Percentiles rank a stretch among this genome's conserved stretches.
Evolutionary conservation across 2,113 vertebrate species (phyloP).

Genomic region (Trogon melanurus): DNA sequence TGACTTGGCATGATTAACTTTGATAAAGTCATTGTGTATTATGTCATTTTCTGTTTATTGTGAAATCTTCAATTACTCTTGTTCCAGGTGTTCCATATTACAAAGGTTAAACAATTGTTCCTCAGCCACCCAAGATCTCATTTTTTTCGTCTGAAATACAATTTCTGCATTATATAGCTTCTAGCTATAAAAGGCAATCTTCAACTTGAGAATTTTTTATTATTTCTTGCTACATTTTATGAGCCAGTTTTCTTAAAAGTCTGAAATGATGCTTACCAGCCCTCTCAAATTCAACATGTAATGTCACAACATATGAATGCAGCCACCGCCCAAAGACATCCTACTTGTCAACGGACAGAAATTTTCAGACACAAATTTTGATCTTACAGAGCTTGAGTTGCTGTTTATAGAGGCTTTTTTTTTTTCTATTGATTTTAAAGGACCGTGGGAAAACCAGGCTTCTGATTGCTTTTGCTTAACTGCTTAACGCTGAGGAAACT

Average conservation of each 20-base stretch:
- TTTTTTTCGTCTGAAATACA: not conserved
- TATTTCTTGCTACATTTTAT: not conserved
- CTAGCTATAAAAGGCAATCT: not conserved
- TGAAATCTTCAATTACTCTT: conserved; percentile 10
- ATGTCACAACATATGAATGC: not conserved
- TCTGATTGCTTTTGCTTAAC: not conserved
- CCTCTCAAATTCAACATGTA: not conserved
- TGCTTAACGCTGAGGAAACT: not conserved
- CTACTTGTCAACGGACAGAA: not conserved
- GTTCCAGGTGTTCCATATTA: conserved; percentile 35
- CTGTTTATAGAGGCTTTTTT: not conserved
- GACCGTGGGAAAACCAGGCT: accelerated
- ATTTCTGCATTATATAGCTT: not conserved
- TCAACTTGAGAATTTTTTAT: not conserved
- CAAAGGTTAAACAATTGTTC: not conserved
- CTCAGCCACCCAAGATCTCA: not conserved
- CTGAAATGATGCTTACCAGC: not conserved
- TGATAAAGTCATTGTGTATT: not conserved
- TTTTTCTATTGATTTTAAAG: not conserved
- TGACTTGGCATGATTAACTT: not conserved
- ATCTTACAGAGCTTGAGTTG: not conserved
- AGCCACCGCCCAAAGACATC: not conserved
- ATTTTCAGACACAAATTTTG: not conserved
- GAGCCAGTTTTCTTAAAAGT: not conserved
- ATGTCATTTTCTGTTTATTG: conserved; percentile 34